Conservation (phyloP, 2,113 vertebrate genomes). For the Ctenomys sociabilis region DNA sequence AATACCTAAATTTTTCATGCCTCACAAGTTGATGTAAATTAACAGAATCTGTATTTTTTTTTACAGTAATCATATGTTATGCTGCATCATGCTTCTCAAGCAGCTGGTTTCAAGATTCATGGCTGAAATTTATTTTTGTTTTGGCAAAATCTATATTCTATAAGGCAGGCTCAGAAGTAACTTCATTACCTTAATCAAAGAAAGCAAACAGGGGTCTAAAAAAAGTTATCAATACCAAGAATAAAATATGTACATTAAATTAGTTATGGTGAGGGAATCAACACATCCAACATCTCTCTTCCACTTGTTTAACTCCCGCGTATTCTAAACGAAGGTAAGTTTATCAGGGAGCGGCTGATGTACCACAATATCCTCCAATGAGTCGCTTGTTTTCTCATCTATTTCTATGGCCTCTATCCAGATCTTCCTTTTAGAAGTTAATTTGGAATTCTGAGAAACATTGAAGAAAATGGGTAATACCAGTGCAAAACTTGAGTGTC, state of each 20-base stretch:
- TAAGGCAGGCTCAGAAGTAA: constrained; percentile 10
- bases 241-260: neutral
- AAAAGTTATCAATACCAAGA: neutral
- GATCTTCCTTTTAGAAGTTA: neutral
- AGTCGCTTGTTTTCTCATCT: neutral
- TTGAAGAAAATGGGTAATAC: neutral
- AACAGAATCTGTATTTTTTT: constrained; percentile 2
- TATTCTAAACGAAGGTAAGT: neutral
- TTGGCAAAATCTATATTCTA: neutral
- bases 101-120: constrained; percentile 26
- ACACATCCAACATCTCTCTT: neutral
- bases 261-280: neutral
- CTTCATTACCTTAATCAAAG: neutral
- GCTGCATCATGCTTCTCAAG: neutral
- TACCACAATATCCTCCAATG: neutral
- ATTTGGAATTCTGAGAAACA: neutral
- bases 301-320: neutral
- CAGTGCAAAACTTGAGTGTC: neutral
- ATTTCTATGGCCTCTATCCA: neutral
- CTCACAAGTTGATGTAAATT: neutral
- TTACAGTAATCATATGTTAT: neutral
- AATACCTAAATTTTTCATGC: constrained; percentile 18
- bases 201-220: neutral
- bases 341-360: neutral
- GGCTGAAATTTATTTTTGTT: neutral